These are phyloP conservation scores for Cheilosia grossa DNA, from an alignment of 2,888 invertebrate genomes.

Conservation along the genomic window DNA sequence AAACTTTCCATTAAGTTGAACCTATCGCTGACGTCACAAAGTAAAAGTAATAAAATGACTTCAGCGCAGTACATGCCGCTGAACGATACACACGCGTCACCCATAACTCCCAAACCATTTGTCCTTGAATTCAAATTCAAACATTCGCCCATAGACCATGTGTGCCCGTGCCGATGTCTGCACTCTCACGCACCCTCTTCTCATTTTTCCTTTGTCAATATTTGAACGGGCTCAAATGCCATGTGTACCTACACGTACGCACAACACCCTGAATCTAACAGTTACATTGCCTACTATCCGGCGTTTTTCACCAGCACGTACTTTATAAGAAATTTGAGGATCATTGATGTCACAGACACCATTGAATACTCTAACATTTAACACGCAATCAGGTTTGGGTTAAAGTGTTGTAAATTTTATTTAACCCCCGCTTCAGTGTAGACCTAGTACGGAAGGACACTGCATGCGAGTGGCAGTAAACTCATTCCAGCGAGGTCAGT, in stretches of 20 bases:
- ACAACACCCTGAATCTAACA: constrained; percentile 42
- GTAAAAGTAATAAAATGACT: constrained; percentile 39
- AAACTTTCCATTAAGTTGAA: not conserved
- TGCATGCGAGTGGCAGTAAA: constrained; percentile 30
- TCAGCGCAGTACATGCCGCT: constrained; percentile 33
- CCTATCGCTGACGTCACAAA: constrained; percentile 48
- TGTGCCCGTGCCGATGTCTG: not conserved
- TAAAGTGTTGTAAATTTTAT: constrained; percentile 59
- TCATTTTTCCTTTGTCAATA: constrained; percentile 57
- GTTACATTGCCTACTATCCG: constrained; percentile 47
- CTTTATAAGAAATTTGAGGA: constrained; percentile 64
- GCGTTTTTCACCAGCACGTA: constrained; percentile 29
- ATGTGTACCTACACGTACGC: constrained; percentile 22
- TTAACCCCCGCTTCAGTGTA: not conserved
- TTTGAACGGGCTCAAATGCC: constrained; percentile 53
- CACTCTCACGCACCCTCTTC: constrained; percentile 42
- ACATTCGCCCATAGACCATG: constrained; percentile 4
- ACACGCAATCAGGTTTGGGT: constrained; percentile 64
- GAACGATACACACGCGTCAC: constrained; percentile 6
- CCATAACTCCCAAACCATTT: not conserved
- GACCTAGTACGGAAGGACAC: constrained; percentile 38
- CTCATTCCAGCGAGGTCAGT: constrained; percentile 28
- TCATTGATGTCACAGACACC: constrained; percentile 66
- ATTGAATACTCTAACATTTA: constrained; percentile 56
- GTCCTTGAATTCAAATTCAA: constrained; percentile 45